Base-by-base conservation (phyloP, 2,888 invertebrate genomes). In the Mythimna loreyi region DNA sequence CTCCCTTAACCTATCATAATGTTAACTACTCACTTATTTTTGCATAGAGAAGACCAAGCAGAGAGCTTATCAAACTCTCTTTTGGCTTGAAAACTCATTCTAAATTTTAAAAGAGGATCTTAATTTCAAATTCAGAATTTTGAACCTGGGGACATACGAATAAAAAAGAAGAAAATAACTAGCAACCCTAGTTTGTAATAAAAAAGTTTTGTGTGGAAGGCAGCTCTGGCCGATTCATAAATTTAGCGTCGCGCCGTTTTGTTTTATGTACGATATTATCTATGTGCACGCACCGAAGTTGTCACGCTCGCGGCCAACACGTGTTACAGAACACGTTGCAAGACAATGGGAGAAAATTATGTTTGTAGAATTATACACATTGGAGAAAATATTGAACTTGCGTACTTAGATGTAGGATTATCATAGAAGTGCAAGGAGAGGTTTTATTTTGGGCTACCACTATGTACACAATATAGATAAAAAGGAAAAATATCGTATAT, bases 171-270 rank as follows among this genome's bases (percentile, higher is more conserved):
- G n/a, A 92, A 91, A 78, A 90, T 91, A 90, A 71, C 73, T 65
- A 72, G 63, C 89, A 94, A 86, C 95, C 95, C 95, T 94, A 91
- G 85, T 84, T 80, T 72, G 92, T 89, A 89, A 94, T 95, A 95
- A 95, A 96, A 94, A 93, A 95, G 92, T 92, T 94, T 94, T 93
- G 94, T 93, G 93, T 94, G 92, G 95, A 95, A 94, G 94, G 94
- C 94, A 93, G 91, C 92, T 92, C 91, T 89, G 87, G 90, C 87
- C 90, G 93, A 93, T 94, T 94, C 94, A 95, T 95, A 95, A 95
- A 95, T 94, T 93, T 92, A 87, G 89, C 91, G 87, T 92, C 93
- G 93, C 92, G 92, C 92, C 93, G 92, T 93, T 94, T 94, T 93
- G 94, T 93, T 94, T 93, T 94, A 93, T 92, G 91, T 89, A 91